Percentiles rank a stretch among this genome's conserved stretches.
phyloP scores from a whole-genome alignment of 2,888 invertebrate species.

The Sepioteuthis lessoniana region DNA sequence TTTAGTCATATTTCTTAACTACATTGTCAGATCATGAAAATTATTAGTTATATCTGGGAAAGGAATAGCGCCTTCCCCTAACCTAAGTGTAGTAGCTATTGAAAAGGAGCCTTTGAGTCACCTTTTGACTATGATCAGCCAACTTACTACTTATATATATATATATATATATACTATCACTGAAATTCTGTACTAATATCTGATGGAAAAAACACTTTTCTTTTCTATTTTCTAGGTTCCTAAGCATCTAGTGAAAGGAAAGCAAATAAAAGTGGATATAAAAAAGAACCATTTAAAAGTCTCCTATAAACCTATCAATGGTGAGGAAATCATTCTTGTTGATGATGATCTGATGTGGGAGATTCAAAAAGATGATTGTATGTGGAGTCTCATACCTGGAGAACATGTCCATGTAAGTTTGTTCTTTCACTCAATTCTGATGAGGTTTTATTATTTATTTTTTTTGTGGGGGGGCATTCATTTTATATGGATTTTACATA shows the following conservation, averaged over 20 bases:
- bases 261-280: conserved; percentile 82
- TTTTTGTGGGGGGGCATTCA: neutral
- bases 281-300: conserved; percentile 75
- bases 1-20: too few species aligned
- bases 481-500: neutral
- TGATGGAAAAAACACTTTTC: too few species aligned
- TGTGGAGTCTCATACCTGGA: conserved; percentile 85
- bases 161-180: too few species aligned
- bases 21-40: too few species aligned
- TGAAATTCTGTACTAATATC: too few species aligned
- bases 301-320: conserved; percentile 57
- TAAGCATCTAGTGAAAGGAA: conserved; percentile 79
- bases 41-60: too few species aligned
- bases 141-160: too few species aligned
- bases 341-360: conserved; percentile 82
- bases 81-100: too few species aligned
- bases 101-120: too few species aligned
- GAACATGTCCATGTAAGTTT: conserved; percentile 79
- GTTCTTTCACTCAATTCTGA: neutral
- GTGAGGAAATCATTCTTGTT: conserved; percentile 76
- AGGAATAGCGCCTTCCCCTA: too few species aligned
- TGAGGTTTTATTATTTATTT: neutral
- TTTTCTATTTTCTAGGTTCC: conserved; percentile 68
- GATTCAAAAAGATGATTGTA: conserved; percentile 82
- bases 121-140: too few species aligned